These are phyloP conservation scores for Lycopodina hypogea DNA, from an alignment of 37 sponge, comb jelly and placozoan species.

Conservation along the genomic window DNA sequence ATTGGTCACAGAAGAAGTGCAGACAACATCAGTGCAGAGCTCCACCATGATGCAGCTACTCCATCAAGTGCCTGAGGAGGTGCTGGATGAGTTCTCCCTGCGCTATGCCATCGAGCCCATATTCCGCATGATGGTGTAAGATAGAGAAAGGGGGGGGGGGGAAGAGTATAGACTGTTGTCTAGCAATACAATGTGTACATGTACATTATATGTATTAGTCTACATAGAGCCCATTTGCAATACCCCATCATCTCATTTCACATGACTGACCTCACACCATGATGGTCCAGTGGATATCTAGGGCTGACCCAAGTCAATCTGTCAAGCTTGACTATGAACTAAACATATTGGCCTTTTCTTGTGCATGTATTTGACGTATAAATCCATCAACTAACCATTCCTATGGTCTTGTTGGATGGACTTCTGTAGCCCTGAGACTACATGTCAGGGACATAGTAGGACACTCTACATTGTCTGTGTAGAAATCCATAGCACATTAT, in stretches of 20 bases:
- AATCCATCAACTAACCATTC: too few relatives aligned
- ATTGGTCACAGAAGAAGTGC: neutral
- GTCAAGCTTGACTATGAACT: too few relatives aligned
- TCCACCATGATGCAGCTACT: neutral
- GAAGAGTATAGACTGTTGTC: neutral
- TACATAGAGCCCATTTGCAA: neutral
- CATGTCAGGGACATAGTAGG: too few relatives aligned
- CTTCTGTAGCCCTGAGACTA: too few relatives aligned
- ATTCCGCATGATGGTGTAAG: constrained; percentile 74
- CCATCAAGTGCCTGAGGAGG: constrained; percentile 53
- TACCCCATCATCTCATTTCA: neutral
- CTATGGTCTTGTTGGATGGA: too few relatives aligned
- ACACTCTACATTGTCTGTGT: too few relatives aligned
- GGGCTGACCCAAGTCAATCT: too few relatives aligned
- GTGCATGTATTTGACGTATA: too few relatives aligned
- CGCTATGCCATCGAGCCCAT: constrained; percentile 70
- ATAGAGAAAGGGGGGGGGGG: neutral
- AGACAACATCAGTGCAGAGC: too few relatives aligned
- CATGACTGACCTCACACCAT: neutral
- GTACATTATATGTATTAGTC: neutral
- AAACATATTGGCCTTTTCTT: too few relatives aligned
- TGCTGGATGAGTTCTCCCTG: constrained; percentile 73
- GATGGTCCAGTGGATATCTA: too few relatives aligned
- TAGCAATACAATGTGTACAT: neutral
- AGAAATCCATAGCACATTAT: too few relatives aligned